Evolutionary conservation across 2,797 vertebrate genomes (phyloP).

Genomic region (Sphenodon punctatus): DNA sequence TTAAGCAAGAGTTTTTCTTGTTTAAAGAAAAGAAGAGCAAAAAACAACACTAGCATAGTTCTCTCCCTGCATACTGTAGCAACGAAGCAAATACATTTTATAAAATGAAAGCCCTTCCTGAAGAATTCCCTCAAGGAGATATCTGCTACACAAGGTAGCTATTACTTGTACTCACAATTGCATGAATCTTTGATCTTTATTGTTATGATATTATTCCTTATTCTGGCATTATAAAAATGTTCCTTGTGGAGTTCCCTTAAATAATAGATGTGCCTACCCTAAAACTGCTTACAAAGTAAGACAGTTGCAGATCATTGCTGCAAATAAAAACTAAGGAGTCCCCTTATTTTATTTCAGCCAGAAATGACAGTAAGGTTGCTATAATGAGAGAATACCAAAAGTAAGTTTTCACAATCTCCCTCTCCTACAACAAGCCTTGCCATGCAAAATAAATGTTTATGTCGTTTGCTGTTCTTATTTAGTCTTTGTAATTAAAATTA

Average conservation of each 20-base stretch:
- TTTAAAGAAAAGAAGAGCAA: neutral
- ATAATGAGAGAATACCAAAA: conserved; percentile 34
- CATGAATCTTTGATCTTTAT: conserved; percentile 71
- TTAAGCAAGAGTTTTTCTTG: neutral
- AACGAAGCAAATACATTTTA: conserved; percentile 62
- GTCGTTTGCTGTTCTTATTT: neutral
- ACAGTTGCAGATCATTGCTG: conserved; percentile 6
- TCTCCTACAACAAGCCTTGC: neutral
- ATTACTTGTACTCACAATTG: conserved; percentile 68
- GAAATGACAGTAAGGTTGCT: conserved; percentile 13
- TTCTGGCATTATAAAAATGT: conserved; percentile 59
- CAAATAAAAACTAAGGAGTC: conserved; percentile 52
- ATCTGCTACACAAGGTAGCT: conserved; percentile 47
- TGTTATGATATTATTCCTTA: conserved; percentile 63
- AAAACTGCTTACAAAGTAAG: conserved; percentile 40
- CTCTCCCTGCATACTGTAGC: neutral
- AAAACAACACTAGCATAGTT: neutral
- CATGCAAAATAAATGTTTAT: conserved; percentile 23
- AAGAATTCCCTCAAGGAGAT: conserved; percentile 62
- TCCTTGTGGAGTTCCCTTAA: conserved; percentile 57
- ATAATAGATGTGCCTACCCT: conserved; percentile 54
- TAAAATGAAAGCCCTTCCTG: conserved; percentile 64
- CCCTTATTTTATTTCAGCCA: conserved; percentile 52
- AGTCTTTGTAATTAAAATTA: neutral
- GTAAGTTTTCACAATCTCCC: conserved; percentile 31